Evolutionary conservation across 1,140 invertebrate genomes (phyloP).

Genomic region (Hyles vespertilio): DNA sequence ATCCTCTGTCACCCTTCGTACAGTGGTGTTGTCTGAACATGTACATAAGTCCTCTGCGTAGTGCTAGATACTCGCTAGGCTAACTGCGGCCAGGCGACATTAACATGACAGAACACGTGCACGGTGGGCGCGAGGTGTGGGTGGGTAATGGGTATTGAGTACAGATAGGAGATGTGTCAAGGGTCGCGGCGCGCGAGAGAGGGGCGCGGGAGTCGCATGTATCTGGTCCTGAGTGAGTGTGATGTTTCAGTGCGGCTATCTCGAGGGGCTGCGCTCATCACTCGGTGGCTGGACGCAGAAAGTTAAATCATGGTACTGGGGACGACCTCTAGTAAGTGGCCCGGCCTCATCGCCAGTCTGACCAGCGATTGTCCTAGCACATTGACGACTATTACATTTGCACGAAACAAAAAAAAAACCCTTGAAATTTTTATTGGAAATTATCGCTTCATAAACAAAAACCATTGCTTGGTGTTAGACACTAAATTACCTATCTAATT

Average conservation of each 20-base stretch:
- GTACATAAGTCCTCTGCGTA: not conserved
- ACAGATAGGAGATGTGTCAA: constrained; percentile 14
- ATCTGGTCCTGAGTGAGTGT: constrained; percentile 69
- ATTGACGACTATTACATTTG: constrained; percentile 66
- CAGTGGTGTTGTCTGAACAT: too few species aligned
- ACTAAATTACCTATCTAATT: constrained; percentile 19
- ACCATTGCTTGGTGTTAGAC: constrained; percentile 68
- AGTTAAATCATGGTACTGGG: constrained; percentile 96
- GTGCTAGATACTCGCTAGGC: not conserved
- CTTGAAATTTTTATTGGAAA: constrained; percentile 50
- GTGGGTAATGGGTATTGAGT: constrained; percentile 1
- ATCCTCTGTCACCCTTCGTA: too few species aligned
- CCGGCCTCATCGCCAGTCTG: constrained; percentile 57
- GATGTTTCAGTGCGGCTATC: constrained; percentile 89
- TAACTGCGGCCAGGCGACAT: too few species aligned
- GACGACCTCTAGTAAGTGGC: constrained; percentile 94
- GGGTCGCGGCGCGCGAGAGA: not conserved
- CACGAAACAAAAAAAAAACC: constrained; percentile 53
- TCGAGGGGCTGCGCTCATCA: constrained; percentile 92
- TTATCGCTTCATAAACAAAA: constrained; percentile 60
- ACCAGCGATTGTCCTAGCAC: constrained; percentile 68
- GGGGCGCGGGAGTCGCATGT: constrained; percentile 22
- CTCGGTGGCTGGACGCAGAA: constrained; percentile 94
- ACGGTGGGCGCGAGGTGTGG: constrained; percentile 4
- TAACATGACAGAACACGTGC: too few species aligned